Conservation (phyloP, 2,888 invertebrate species). For the Masnerella sp. region DNA sequence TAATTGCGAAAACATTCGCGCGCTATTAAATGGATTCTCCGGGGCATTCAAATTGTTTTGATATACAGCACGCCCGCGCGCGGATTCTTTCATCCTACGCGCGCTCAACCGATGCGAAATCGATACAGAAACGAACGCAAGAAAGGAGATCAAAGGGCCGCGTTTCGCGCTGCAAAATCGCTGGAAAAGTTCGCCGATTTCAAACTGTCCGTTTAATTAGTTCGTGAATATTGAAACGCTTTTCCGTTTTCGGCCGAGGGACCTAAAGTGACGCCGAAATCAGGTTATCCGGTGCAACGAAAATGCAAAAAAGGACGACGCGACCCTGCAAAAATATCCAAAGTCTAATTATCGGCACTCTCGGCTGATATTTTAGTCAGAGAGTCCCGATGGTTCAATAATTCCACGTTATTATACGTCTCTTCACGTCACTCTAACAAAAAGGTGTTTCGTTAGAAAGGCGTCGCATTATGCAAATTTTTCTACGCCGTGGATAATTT, state of each 20-base stretch:
- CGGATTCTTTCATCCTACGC: slow-evolving; percentile 47
- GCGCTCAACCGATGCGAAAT: slow-evolving; percentile 47
- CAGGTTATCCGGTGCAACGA: slow-evolving; percentile 66
- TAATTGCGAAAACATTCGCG: slow-evolving; percentile 29
- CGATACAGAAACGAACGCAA: slow-evolving; percentile 33
- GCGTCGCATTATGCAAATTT: too few species aligned
- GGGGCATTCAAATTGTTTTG: slow-evolving; percentile 42
- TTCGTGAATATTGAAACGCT: too few species aligned
- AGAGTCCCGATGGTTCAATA: too few species aligned
- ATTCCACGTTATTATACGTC: too few species aligned
- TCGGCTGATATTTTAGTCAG: too few species aligned
- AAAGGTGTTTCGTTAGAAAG: too few species aligned
- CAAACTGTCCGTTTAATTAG: too few species aligned
- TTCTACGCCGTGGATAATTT: too few species aligned
- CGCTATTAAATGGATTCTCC: slow-evolving; percentile 17
- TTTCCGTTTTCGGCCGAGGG: too few species aligned
- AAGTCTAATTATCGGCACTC: slow-evolving; percentile 13
- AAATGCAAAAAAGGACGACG: slow-evolving; percentile 68
- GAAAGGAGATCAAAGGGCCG: background rate
- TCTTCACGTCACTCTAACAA: too few species aligned
- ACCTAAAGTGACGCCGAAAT: slow-evolving; percentile 74
- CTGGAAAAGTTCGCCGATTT: too few species aligned
- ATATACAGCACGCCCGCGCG: slow-evolving; percentile 45
- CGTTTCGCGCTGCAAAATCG: too few species aligned
- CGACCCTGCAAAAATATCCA: slow-evolving; percentile 19